A percentile compares a stretch with the other conserved stretches of the same genome.
phyloP scores from a whole-genome alignment of 64 coral and sea anemone genomes.

The Hydrozoanthus tunicans region DNA sequence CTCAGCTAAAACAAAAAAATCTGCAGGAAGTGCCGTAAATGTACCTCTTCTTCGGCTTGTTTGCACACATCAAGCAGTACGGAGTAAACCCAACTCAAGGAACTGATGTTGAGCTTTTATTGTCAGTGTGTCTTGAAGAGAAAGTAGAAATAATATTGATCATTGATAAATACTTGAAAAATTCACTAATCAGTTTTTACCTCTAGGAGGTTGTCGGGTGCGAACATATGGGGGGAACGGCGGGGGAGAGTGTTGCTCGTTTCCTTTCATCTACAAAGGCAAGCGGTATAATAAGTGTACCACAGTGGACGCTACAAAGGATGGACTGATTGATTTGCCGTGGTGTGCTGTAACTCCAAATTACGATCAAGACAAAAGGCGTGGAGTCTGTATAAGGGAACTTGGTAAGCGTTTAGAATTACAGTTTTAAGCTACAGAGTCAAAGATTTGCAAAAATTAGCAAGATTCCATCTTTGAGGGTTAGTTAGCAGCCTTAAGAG shows the following conservation, averaged over 20 bases:
- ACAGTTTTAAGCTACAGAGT: not conserved
- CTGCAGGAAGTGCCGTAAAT: too few species aligned
- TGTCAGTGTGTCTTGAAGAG: too few species aligned
- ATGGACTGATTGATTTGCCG: constrained; percentile 1
- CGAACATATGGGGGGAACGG: constrained; percentile 91
- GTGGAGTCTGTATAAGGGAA: constrained; percentile 77
- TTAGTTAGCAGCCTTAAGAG: too few species aligned
- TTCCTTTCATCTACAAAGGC: constrained; percentile 87
- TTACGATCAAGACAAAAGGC: constrained; percentile 71
- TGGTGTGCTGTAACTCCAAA: constrained; percentile 87
- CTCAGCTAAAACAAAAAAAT: too few species aligned
- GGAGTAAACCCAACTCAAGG: too few species aligned
- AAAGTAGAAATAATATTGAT: too few species aligned
- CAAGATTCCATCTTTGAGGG: too few species aligned
- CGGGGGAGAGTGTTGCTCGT: constrained; percentile 73
- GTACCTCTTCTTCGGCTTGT: too few species aligned
- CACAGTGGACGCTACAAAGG: constrained; percentile 1
- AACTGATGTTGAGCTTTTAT: too few species aligned
- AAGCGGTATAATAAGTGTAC: constrained; percentile 64
- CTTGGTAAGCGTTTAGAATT: constrained; percentile 31
- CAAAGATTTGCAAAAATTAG: too few species aligned
- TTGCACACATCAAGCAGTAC: too few species aligned
- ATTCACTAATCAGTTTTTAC: not conserved
- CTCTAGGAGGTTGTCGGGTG: constrained; percentile 65
- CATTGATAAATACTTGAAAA: too few species aligned